phyloP scores from a whole-genome alignment of 2,888 invertebrate genomes.

The Nysson spinosus region DNA sequence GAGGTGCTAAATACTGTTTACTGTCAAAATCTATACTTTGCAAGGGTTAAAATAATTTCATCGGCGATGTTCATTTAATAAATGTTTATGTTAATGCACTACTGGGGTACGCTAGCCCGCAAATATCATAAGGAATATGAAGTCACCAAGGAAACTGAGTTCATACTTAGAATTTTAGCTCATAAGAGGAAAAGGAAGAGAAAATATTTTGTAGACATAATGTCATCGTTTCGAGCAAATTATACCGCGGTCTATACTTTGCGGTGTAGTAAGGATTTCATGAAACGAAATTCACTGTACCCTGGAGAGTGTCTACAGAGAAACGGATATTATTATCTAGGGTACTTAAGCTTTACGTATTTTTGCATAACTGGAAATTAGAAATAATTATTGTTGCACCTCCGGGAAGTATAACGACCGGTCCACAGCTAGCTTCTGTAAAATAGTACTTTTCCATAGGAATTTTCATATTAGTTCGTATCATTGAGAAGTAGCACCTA shows the following conservation, averaged over 20 bases:
- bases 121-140: not conserved
- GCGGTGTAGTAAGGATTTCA: conserved; percentile 39
- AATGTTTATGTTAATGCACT: not conserved
- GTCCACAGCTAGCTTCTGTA: conserved; percentile 7
- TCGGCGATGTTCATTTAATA: too few species aligned
- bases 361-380: conserved; percentile 72
- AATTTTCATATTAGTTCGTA: not conserved
- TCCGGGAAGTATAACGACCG: conserved; percentile 43
- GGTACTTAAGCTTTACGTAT: conserved; percentile 68
- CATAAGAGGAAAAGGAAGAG: conserved; percentile 18
- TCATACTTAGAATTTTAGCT: not conserved
- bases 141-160: not conserved
- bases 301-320: conserved; percentile 53
- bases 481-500: conserved; percentile 15
- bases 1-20: too few species aligned
- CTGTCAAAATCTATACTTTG: too few species aligned
- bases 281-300: conserved; percentile 60
- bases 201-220: conserved; percentile 15
- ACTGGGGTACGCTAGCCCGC: not conserved
- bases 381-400: conserved; percentile 70
- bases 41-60: too few species aligned
- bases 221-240: conserved; percentile 42
- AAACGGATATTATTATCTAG: conserved; percentile 65
- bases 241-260: conserved; percentile 28
- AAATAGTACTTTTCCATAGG: not conserved